These are phyloP conservation scores for Callipepla squamata DNA, from an alignment of 2,113 vertebrate species.

Conservation along the genomic window DNA sequence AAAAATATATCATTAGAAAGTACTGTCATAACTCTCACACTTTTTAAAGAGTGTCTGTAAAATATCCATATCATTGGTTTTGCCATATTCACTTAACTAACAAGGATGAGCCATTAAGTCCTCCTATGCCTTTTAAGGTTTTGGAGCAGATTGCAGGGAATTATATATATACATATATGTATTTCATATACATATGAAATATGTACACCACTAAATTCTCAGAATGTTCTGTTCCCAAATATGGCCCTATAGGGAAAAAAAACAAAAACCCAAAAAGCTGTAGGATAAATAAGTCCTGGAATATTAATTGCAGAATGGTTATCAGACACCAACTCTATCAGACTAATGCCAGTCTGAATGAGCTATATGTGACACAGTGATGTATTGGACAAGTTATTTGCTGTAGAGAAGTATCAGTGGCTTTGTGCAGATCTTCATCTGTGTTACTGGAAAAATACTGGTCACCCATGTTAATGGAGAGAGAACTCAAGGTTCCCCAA, in stretches of 20 bases:
- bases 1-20: not conserved
- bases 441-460: not conserved
- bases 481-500: not conserved
- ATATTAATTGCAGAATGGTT: not conserved
- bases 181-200: no score
- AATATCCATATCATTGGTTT: not conserved
- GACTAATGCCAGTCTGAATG: not conserved
- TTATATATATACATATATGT: not conserved
- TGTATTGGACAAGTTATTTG: not conserved
- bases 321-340: not conserved
- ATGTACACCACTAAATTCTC: not conserved
- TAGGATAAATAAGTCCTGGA: not conserved
- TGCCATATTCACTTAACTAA: not conserved
- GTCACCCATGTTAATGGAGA: not conserved
- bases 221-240: not conserved
- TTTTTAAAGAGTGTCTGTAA: not conserved
- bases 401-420: not conserved
- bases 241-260: not conserved
- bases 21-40: not conserved
- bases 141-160: not conserved
- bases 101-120: not conserved
- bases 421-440: not conserved
- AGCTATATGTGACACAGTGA: fast-evolving
- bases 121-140: not conserved
- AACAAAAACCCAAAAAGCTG: no score